Conservation (phyloP, 2,888 invertebrate species). For the Drosophila fulvimacula region DNA sequence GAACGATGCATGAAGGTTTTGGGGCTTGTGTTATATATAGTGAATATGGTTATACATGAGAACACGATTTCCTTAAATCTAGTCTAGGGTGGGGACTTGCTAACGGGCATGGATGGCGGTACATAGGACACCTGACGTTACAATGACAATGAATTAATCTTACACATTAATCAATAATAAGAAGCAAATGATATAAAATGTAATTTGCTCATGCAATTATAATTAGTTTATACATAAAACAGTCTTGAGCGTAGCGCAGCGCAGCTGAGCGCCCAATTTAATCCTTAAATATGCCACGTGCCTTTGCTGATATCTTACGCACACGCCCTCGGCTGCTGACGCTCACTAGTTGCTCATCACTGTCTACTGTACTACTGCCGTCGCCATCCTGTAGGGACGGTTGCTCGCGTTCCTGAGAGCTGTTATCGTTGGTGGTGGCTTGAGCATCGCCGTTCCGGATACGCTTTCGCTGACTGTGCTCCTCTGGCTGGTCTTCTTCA, state of each 20-base stretch:
- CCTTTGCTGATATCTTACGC: constrained; percentile 92
- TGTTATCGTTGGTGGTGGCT: constrained; percentile 21
- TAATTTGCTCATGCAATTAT: constrained; percentile 42
- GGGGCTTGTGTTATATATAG: constrained; percentile 37
- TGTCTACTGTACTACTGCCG: constrained; percentile 65
- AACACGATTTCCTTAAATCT: constrained; percentile 44
- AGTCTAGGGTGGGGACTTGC: constrained; percentile 15
- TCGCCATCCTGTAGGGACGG: constrained; percentile 40
- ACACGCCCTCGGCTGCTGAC: constrained; percentile 94
- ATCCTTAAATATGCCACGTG: constrained; percentile 87
- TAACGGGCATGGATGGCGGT: constrained; percentile 20
- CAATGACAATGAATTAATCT: constrained; percentile 64
- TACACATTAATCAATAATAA: constrained; percentile 79
- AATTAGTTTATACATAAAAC: constrained; percentile 77
- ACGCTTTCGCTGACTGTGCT: constrained; percentile 53
- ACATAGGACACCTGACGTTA: constrained; percentile 50
- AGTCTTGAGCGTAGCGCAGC: constrained; percentile 62
- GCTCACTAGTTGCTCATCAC: constrained; percentile 85
- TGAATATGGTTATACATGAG: constrained; percentile 50
- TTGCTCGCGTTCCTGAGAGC: constrained; percentile 47
- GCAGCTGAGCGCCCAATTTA: constrained; percentile 63
- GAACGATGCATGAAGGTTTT: constrained; percentile 33
- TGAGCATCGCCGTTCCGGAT: constrained; percentile 65
- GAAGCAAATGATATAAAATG: constrained; percentile 61
- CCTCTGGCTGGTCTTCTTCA: constrained; percentile 83